A percentile compares a stretch with the other conserved stretches of the same genome.
Conservation (phyloP, 2,113 vertebrate species). For the Theristicus caerulescens region DNA sequence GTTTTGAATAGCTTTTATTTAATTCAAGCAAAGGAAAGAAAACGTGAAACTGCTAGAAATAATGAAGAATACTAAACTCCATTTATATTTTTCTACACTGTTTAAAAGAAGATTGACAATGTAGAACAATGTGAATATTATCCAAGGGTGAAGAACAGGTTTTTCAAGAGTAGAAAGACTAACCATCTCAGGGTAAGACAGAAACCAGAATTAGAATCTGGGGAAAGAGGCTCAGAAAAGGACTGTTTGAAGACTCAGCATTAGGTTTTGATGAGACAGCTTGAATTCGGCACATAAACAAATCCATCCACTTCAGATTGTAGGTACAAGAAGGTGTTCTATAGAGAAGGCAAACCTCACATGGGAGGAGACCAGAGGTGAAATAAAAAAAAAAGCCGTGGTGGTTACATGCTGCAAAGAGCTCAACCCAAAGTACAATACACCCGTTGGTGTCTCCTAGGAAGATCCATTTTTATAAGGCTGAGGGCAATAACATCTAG, state of each 20-base stretch:
- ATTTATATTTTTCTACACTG: not conserved
- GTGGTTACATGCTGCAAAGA: not conserved
- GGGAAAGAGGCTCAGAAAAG: not conserved
- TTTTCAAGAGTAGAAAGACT: not conserved
- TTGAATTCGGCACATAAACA: not conserved
- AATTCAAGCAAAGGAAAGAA: not conserved
- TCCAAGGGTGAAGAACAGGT: not conserved
- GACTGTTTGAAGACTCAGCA: not conserved
- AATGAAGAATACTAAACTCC: not conserved
- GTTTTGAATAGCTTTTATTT: not conserved
- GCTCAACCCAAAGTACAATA: not conserved
- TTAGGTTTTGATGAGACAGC: not conserved
- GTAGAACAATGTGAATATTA: not conserved
- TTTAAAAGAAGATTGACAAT: not conserved
- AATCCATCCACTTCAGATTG: not conserved
- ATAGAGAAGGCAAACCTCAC: not conserved
- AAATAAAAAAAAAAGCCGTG: not conserved
- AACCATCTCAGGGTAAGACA: not conserved
- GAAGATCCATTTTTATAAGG: not conserved
- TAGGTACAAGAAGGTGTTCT: not conserved
- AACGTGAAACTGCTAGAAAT: not conserved
- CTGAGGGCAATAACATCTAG: not conserved
- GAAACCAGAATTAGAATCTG: not conserved
- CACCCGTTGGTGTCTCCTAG: not conserved
- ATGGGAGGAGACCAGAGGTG: not conserved